Evolutionary conservation across 2,113 vertebrate species (phyloP).

Genomic region (Gymnorhina tibicen): DNA sequence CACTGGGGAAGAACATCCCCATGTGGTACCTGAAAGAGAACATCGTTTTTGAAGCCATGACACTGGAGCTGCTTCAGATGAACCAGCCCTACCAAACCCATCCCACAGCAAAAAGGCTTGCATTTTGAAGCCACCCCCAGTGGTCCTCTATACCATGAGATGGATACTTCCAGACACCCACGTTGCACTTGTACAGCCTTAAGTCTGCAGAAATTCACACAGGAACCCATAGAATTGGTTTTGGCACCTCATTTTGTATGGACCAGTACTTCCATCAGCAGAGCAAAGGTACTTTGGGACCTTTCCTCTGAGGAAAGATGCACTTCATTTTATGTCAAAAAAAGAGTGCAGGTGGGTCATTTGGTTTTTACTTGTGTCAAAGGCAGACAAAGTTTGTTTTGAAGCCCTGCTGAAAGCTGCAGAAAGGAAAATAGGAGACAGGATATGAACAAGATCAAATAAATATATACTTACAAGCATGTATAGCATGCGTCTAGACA

Average conservation of each 20-base stretch:
- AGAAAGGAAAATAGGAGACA: background rate
- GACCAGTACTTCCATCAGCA: background rate
- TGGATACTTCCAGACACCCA: background rate
- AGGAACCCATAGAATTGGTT: background rate
- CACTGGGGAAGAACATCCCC: background rate
- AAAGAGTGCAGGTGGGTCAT: background rate
- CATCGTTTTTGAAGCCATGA: background rate
- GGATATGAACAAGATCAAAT: background rate
- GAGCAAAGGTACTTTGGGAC: background rate
- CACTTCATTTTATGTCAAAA: background rate
- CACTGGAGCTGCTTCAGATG: background rate
- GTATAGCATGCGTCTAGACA: background rate
- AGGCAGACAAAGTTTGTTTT: background rate
- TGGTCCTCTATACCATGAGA: background rate
- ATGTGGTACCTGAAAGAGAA: background rate
- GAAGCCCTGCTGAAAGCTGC: background rate
- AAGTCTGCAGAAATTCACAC: background rate
- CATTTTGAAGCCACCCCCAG: background rate
- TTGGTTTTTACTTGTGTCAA: rapidly evolving
- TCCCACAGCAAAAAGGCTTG: background rate
- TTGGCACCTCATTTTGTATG: background rate
- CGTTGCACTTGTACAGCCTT: background rate
- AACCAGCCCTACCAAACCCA: background rate
- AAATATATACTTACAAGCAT: background rate
- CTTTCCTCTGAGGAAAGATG: background rate